Base-by-base conservation (phyloP, 2,888 invertebrate species). In the Drosophila niveifrons region DNA sequence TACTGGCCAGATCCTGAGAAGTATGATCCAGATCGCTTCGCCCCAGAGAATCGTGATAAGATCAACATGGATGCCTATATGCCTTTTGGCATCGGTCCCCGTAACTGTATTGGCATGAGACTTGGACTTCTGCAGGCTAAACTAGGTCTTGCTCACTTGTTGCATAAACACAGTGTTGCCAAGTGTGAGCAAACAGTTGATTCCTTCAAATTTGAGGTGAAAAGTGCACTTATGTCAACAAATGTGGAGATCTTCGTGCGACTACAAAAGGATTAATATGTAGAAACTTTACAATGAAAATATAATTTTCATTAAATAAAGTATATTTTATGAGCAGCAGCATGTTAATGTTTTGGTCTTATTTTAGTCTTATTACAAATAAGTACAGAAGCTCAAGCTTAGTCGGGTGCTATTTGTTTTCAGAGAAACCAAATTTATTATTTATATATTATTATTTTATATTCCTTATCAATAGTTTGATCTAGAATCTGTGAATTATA, bases 61-160 rank as follows among this genome's bases (percentile, higher is more conserved):
- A 63, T 51, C 23, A 46, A 52, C 11, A 75, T 79, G 23, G 76
- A 73, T 13, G 69, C 77, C 0, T 76, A 79, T 43, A 61, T 86
- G 56, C 82, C 86, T 18, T 18, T 18, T 18, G 18, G 18, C 4
- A 18, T 18, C 18, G 18, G 18, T 4, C 18, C 18, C 18, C 18
- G 18, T 4, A 18, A 18, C 3, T 89, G 89, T 52, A 79, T 89
- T 56, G 89, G 88, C 6, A 80, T 82, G 62, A 73, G 89, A 28
- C 70, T 89, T 31, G 89, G 79, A 4, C 11, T 82, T 1, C 47
- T 88, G 13, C 82, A 85, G 53, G 43, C 76, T 0, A 84, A 82
- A 58, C 63, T 84, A 28, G 87, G 84, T 10, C 36, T 88, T 0
- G 55, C 36, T 31, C 61, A 61, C 8, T 10, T 61, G 0, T 10